These are phyloP conservation scores for Lasioglossum leucozonium DNA, from an alignment of 2,888 invertebrate species.

Conservation along the genomic window DNA sequence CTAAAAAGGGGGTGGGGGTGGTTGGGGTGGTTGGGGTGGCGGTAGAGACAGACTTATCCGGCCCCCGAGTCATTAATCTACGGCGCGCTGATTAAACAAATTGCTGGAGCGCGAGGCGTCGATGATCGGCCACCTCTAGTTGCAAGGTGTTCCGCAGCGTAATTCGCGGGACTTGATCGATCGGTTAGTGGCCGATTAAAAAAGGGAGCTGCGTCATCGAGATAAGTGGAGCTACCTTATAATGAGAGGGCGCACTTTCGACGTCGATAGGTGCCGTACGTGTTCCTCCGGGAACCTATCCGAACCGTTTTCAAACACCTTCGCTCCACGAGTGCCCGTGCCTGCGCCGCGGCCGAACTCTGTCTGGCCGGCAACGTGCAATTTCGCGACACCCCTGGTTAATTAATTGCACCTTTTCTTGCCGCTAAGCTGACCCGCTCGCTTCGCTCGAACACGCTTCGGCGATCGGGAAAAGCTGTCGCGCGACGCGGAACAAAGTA, in stretches of 20 bases:
- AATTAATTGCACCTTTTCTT: conserved; percentile 63
- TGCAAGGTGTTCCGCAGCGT: conserved; percentile 61
- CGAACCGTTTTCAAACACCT: conserved; percentile 54
- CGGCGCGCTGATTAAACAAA: conserved; percentile 63
- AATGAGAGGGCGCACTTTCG: conserved; percentile 71
- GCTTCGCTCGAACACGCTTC: background rate
- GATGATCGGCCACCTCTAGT: conserved; percentile 50
- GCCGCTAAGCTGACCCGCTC: background rate
- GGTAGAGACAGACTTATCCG: conserved; percentile 12
- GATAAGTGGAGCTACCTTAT: conserved; percentile 72
- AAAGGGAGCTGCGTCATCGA: conserved; percentile 69
- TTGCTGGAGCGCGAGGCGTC: conserved; percentile 53
- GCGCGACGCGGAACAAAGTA: background rate
- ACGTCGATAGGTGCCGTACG: conserved; percentile 49
- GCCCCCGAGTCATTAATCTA: conserved; percentile 63
- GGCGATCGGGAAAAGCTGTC: background rate
- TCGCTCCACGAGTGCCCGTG: conserved; percentile 40
- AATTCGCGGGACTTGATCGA: conserved; percentile 68
- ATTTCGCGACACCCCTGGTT: conserved; percentile 57
- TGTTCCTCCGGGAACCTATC: conserved; percentile 39
- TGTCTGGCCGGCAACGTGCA: conserved; percentile 51
- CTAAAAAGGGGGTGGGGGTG: background rate
- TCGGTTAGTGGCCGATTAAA: conserved; percentile 69
- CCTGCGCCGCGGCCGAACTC: background rate
- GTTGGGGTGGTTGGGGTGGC: background rate